Conservation (phyloP, 2,797 vertebrate genomes). For the Ibycter americanus region DNA sequence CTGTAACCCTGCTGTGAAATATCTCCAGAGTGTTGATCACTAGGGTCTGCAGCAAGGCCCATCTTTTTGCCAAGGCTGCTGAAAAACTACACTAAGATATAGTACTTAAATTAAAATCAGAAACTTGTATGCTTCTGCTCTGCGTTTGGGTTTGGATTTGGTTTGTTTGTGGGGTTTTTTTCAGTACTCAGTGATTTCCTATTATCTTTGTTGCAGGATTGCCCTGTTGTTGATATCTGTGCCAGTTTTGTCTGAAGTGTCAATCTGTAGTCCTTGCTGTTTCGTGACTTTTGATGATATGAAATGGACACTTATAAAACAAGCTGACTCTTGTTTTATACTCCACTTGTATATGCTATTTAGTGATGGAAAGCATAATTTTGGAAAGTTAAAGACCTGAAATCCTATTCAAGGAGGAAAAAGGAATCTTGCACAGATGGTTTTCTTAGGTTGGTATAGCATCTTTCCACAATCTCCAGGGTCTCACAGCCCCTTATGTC, state of each 20-base stretch:
- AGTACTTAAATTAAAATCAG: neutral
- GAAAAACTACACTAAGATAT: neutral
- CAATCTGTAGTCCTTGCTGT: neutral
- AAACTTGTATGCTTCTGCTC: neutral
- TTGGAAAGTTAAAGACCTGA: neutral
- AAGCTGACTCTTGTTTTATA: neutral
- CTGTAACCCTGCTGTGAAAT: neutral
- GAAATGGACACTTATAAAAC: too few species aligned
- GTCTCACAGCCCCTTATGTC: neutral
- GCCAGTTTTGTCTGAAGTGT: neutral
- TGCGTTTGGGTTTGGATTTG: neutral
- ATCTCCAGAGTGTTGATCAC: neutral
- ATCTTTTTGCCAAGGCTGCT: neutral
- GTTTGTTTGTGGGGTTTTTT: neutral
- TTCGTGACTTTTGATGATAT: neutral
- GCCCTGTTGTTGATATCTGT: neutral
- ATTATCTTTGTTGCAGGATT: neutral
- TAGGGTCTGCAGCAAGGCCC: neutral
- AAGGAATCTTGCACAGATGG: rapidly evolving
- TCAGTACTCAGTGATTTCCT: neutral
- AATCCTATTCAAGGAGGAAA: neutral
- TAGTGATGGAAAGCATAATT: neutral
- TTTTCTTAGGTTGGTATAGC: neutral
- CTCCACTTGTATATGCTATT: neutral
- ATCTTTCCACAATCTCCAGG: neutral